Evolutionary conservation across 2,797 vertebrate genomes (phyloP).

Genomic region (Poeciliopsis infans): DNA sequence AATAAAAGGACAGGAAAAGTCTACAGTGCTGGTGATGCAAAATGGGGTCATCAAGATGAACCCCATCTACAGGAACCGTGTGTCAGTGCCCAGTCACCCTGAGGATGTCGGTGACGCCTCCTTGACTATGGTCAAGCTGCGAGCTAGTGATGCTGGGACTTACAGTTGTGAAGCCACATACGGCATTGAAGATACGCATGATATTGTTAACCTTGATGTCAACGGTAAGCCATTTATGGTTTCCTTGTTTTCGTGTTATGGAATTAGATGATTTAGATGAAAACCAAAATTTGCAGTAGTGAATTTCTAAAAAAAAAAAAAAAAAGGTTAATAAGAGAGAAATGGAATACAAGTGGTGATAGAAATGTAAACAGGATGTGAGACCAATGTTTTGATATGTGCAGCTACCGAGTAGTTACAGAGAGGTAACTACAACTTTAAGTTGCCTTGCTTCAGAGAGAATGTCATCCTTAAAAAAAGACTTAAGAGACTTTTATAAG

Average conservation of each 20-base stretch:
- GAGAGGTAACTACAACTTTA: conserved; percentile 50
- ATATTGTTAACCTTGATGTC: conserved; percentile 86
- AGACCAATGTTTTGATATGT: conserved; percentile 50
- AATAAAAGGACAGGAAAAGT: conserved; percentile 86
- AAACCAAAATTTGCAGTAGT: conserved; percentile 24
- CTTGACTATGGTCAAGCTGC: conserved; percentile 89
- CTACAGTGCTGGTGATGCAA: conserved; percentile 91
- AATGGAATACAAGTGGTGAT: conserved; percentile 55
- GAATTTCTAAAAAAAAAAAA: conserved; percentile 10
- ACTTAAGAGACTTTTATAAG: conserved; percentile 5
- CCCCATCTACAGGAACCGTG: conserved; percentile 87
- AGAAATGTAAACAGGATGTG: conserved; percentile 53
- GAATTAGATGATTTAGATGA: conserved; percentile 29
- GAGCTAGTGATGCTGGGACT: conserved; percentile 91
- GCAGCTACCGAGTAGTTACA: conserved; percentile 56
- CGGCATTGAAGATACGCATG: conserved; percentile 93
- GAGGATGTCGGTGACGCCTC: conserved; percentile 92
- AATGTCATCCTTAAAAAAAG: conserved; percentile 23
- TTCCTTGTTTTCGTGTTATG: conserved; percentile 14
- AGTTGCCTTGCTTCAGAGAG: conserved; percentile 51
- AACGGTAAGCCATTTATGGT: conserved; percentile 82
- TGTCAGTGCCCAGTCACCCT: conserved; percentile 90
- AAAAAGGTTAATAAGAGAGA: conserved; percentile 53
- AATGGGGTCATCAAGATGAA: conserved; percentile 93
- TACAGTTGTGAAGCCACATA: conserved; percentile 97